Evolutionary conservation across 1,140 invertebrate species (phyloP), one percentile per base, ranked within the genome.

Genomic region (Diabrotica virgifera): DNA sequence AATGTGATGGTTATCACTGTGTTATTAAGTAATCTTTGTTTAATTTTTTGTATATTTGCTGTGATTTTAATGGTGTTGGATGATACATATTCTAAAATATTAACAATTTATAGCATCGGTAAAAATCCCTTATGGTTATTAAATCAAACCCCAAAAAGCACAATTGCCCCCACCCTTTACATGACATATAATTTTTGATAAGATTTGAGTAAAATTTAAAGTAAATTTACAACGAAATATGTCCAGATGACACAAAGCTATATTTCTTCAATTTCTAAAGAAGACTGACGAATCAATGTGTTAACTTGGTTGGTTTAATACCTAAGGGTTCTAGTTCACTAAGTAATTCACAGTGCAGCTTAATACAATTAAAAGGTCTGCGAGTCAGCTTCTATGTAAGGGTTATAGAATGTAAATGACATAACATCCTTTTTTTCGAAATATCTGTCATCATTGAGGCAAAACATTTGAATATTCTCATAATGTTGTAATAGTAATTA

Each of bases 11-110:
- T 68, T 51, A 63, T 64, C 59, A 63, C 67, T 70, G 70, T 70
- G 66, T 71, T 69, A 73, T 65, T 62, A 50, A 61, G 40, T 65
- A 52, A 62, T 37, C 59, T 62, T 65, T 67, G 54, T 67, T 70
- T 66, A 50, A 55, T 66, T 55, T 69, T 74, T 74, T 72, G 64
- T 71, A 74, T 68, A 69, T 70, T 74, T 74, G 69, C 74, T 76
- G 74, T 76, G 74, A 76, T 76, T 75, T 71, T 70, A 70, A 67
- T 65, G 67, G 65, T 73, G 70, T 74, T 73, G 67, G 68, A 72
- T 73, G 67, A 72, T 70, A 60, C 59, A 58, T 56, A 69, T 67
- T 70, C 65, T 67, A 61, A 67, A 70, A 67, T 64, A 64, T 62
- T 70, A 63, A 59, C 60, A 55, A 61, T 53, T 63, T 35, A 50